Evolutionary conservation across 1,140 invertebrate genomes (phyloP).

Genomic region (Drosophila kohkoa): DNA sequence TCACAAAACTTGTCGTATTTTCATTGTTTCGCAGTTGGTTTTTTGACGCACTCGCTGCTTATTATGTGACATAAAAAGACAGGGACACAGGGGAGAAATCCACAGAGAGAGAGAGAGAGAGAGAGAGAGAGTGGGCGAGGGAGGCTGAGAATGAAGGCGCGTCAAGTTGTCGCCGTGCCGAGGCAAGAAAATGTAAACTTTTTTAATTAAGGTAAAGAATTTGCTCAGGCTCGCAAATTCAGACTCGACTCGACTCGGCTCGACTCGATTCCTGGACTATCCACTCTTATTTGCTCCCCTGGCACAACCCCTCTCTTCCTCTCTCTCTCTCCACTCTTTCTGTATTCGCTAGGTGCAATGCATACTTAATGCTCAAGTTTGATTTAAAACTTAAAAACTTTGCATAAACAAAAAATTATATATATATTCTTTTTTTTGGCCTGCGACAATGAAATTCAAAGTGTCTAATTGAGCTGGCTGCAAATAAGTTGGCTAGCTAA

Average conservation of each 20-base stretch:
- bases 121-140: neutral
- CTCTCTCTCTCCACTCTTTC: neutral
- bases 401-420: neutral
- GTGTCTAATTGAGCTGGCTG: neutral
- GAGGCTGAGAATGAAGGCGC: constrained; percentile 5
- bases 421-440: neutral
- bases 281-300: constrained; percentile 8
- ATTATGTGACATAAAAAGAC: constrained; percentile 66
- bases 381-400: constrained; percentile 20
- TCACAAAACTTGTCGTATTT: constrained; percentile 39
- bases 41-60: constrained; percentile 70
- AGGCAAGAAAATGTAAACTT: constrained; percentile 70
- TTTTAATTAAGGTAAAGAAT: constrained; percentile 81
- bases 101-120: constrained; percentile 3
- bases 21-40: constrained; percentile 70
- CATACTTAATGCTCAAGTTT: constrained; percentile 37
- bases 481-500: neutral
- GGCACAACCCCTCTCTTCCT: neutral
- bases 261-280: constrained; percentile 28
- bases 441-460: neutral
- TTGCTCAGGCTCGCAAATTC: constrained; percentile 52
- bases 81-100: constrained; percentile 1
- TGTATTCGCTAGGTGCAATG: constrained; percentile 5
- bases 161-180: constrained; percentile 57
- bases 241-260: constrained; percentile 41